A percentile compares a stretch with the other conserved stretches of the same genome.
These are phyloP conservation scores for Trichosurus vulpecula DNA, from an alignment of 2,797 vertebrate species.

Conservation along the genomic window DNA sequence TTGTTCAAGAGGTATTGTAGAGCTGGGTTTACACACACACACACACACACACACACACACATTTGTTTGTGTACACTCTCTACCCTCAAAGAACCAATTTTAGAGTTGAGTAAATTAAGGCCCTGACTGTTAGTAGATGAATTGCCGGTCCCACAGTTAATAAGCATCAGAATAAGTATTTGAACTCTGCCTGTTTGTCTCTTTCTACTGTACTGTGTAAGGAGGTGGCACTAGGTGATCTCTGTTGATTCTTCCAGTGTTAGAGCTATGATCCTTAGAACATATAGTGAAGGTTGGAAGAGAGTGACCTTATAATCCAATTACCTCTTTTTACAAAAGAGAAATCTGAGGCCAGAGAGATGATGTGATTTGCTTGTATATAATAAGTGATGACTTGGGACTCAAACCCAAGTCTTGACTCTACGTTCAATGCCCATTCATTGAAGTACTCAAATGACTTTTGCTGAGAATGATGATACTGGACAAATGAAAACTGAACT, in stretches of 20 bases:
- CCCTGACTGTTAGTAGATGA: not conserved
- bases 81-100: not conserved
- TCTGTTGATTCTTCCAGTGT: not conserved
- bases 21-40: not conserved
- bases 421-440: not conserved
- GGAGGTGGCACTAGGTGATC: not conserved
- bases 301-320: not conserved
- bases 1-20: not conserved
- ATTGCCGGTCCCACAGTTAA: not conserved
- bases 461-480: not conserved
- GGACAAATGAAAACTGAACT: not conserved
- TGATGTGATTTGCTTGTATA: not conserved
- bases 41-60: not conserved
- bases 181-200: not conserved
- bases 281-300: not conserved
- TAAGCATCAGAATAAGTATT: not conserved
- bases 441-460: not conserved
- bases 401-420: not conserved
- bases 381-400: not conserved
- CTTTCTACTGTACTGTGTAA: not conserved
- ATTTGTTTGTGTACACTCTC: not conserved
- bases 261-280: not conserved
- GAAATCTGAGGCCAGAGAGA: not conserved
- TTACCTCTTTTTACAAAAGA: not conserved
- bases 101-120: not conserved